These are phyloP conservation scores for Ypsolopha sequella DNA, from an alignment of 2,888 invertebrate species.

Conservation along the genomic window DNA sequence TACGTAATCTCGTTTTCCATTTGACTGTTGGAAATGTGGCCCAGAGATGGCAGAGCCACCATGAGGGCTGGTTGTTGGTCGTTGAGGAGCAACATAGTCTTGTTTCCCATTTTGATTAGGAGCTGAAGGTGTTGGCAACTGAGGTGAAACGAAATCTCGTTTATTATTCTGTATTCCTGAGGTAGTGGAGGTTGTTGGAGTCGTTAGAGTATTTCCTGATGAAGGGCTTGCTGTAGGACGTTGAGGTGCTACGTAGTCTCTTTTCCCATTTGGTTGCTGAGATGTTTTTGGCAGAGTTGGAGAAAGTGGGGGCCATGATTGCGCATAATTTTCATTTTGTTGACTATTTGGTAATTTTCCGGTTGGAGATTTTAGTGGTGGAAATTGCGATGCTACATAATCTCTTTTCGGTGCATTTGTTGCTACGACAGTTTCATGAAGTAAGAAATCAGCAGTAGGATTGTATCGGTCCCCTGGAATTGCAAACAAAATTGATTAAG, in stretches of 20 bases:
- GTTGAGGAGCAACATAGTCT: constrained; percentile 34
- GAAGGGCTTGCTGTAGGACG: constrained; percentile 23
- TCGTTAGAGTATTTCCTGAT: constrained; percentile 7
- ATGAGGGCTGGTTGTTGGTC: constrained; percentile 17
- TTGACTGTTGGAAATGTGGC: not conserved
- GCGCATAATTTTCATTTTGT: not conserved
- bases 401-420: constrained; percentile 24
- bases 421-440: constrained; percentile 40
- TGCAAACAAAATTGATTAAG: too few relatives aligned
- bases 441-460: constrained; percentile 46
- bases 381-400: constrained; percentile 4
- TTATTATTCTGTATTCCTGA: constrained; percentile 13
- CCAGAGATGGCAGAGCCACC: not conserved
- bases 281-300: not conserved
- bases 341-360: not conserved
- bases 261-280: constrained; percentile 8
- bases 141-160: constrained; percentile 44
- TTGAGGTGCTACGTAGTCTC: constrained; percentile 16
- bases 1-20: not conserved
- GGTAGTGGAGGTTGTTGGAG: constrained; percentile 8
- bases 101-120: constrained; percentile 20
- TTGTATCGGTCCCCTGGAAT: constrained; percentile 16
- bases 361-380: constrained; percentile 1
- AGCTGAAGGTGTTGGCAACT: constrained; percentile 22
- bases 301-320: not conserved